Conservation (phyloP, 2,888 invertebrate genomes). For the Dicycla oo region DNA sequence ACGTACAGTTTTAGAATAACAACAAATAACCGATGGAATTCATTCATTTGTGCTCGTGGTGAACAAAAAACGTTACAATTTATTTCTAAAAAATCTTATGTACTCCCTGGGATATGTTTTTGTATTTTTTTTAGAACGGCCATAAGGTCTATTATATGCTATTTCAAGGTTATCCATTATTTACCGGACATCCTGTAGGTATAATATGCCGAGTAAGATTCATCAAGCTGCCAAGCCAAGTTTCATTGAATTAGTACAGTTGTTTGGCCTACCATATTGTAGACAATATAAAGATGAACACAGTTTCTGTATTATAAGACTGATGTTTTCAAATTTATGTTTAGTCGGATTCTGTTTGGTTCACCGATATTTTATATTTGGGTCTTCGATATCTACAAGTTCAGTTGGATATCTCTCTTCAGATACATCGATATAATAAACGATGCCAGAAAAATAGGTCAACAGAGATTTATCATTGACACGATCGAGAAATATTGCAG, state of each 20-base stretch:
- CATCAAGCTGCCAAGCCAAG: slow-evolving; percentile 39
- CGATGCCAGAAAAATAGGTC: slow-evolving; percentile 50
- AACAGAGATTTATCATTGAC: slow-evolving; percentile 53
- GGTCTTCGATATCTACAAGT: slow-evolving; percentile 50
- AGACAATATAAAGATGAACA: slow-evolving; percentile 25
- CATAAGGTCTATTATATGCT: too few species aligned
- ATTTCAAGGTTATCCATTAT: too few species aligned
- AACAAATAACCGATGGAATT: too few species aligned
- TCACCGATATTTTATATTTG: slow-evolving; percentile 32
- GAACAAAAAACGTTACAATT: too few species aligned
- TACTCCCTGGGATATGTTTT: too few species aligned
- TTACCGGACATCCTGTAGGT: too few species aligned
- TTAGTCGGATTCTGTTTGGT: slow-evolving; percentile 2
- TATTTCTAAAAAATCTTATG: too few species aligned
- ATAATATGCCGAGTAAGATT: slow-evolving; percentile 27
- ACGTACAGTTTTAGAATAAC: too few species aligned
- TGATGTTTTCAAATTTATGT: slow-evolving; percentile 4
- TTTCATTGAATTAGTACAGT: slow-evolving; percentile 35
- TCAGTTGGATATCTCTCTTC: slow-evolving; percentile 36
- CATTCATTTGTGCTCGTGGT: too few species aligned
- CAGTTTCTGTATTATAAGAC: background rate
- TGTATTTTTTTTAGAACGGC: too few species aligned
- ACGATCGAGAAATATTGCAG: slow-evolving; percentile 49
- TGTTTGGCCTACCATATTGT: slow-evolving; percentile 24
- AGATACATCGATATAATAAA: slow-evolving; percentile 51